A percentile compares a stretch with the other conserved stretches of the same genome.
Conservation (phyloP, 1,140 invertebrate genomes). For the Bursaphelenchus mucronatus region DNA sequence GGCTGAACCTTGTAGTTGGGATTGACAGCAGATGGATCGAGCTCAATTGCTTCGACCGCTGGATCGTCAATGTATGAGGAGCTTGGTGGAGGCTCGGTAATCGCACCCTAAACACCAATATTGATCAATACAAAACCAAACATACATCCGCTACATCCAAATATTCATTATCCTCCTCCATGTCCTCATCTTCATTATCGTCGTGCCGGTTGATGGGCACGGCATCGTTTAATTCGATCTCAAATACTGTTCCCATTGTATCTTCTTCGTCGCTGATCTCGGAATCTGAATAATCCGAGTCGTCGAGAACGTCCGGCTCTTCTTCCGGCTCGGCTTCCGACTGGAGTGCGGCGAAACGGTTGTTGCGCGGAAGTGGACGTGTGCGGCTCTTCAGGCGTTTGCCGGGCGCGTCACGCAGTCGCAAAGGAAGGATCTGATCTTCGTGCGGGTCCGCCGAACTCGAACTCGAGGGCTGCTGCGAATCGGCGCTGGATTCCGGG, state of each 20-base stretch:
- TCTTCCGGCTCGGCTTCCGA: too few relatives aligned
- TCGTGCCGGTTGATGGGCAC: slow-evolving; percentile 23
- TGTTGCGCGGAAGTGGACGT: too few relatives aligned
- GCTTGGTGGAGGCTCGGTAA: slow-evolving; percentile 52
- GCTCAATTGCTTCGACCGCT: slow-evolving; percentile 43
- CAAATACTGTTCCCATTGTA: slow-evolving; percentile 54
- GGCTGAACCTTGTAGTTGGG: slow-evolving; percentile 55
- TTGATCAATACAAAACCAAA: slow-evolving; percentile 1
- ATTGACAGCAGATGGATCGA: slow-evolving; percentile 47
- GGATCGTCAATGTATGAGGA: slow-evolving; percentile 57
- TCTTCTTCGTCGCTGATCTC: slow-evolving; percentile 7
- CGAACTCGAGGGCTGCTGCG: too few relatives aligned
- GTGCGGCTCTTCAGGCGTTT: too few relatives aligned
- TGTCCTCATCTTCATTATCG: slow-evolving; percentile 53
- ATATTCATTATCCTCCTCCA: slow-evolving; percentile 45
- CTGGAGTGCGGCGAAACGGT: too few relatives aligned
- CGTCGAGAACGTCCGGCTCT: too few relatives aligned
- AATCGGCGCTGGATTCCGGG: too few relatives aligned
- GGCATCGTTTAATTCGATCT: slow-evolving; percentile 49
- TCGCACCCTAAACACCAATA: slow-evolving; percentile 49
- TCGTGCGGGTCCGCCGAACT: too few relatives aligned
- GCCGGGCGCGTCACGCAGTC: too few relatives aligned
- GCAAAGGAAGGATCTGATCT: too few relatives aligned
- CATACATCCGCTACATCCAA: slow-evolving; percentile 48
- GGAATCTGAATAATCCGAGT: too few relatives aligned